Evolutionary conservation across 2,888 invertebrate species (phyloP), one percentile per base, ranked within the genome.

Genomic region (Pemphredon lugubris): DNA sequence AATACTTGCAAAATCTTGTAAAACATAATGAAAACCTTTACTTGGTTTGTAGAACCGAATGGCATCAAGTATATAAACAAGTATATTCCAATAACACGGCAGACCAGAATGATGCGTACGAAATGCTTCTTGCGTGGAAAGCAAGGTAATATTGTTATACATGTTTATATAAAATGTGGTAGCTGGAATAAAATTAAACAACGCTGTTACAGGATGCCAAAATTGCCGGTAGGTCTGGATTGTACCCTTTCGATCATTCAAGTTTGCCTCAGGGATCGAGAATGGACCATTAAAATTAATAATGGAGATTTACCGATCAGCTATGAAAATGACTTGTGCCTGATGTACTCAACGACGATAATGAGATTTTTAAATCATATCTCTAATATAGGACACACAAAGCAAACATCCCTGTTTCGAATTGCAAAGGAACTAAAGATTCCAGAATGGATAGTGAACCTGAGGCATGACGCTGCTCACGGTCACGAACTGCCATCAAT

Each of bases 391-490:
- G 92, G 92, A 72, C 90, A 91, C 44, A 90, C 90, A 0, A 92
- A 91, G 83, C 91, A 91, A 14, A 83, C 77, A 6, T 90, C 90
- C 2, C 90, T 93, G 77, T 91, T 93, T 68, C 90, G 91, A 82
- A 93, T 93, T 30, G 94, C 94, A 0, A 91, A 91, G 72, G 91
- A 93, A 87, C 89, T 94, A 64, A 93, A 93, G 40, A 92, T 96
- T 39, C 96, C 96, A 0, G 93, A 93, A 68, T 96, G 96, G 96
- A 92, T 97, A 61, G 93, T 96, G 4, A 93, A 94, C 75, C 87
- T 96, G 54, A 91, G 96, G 55, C 96, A 97, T 87, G 94, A 95
- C 73, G 93, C 94, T 37, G 94, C 96, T 23, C 96, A 97, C 86
- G 92, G 92, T 57, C 92, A 93, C 73, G 91, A 91, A 69, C 88